Evolutionary conservation across 2,888 invertebrate species (phyloP).

Genomic region (Cephus pulcher): DNA sequence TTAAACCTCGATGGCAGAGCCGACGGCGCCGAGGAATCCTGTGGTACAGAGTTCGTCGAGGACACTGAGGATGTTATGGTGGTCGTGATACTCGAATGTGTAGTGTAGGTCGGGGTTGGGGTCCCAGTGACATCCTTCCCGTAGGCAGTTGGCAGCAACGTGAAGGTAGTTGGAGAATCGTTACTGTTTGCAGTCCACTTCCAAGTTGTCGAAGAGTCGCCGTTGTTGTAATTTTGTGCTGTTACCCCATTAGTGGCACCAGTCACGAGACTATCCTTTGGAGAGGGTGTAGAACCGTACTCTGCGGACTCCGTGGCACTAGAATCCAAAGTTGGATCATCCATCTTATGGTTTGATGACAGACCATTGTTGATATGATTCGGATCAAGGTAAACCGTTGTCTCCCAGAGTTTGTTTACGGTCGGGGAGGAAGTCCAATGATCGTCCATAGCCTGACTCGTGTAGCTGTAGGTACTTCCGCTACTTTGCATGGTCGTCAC

Average conservation of each 20-base stretch:
- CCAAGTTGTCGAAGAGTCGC: slow-evolving; percentile 45
- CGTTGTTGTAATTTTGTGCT: slow-evolving; percentile 51
- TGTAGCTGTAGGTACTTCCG: slow-evolving; percentile 2
- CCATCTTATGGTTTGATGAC: slow-evolving; percentile 61
- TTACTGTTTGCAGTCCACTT: slow-evolving; percentile 51
- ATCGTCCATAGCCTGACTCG: slow-evolving; percentile 37
- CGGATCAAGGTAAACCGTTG: slow-evolving; percentile 78
- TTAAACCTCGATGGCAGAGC: slow-evolving; percentile 67
- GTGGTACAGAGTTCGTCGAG: slow-evolving; percentile 35
- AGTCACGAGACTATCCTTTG: slow-evolving; percentile 37
- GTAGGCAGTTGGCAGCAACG: slow-evolving; percentile 51
- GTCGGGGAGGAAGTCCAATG: slow-evolving; percentile 69
- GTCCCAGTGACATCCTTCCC: slow-evolving; percentile 48
- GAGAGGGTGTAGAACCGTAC: slow-evolving; percentile 33
- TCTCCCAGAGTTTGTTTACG: slow-evolving; percentile 74
- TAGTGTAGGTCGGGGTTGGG: slow-evolving; percentile 51
- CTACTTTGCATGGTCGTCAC: slow-evolving; percentile 30
- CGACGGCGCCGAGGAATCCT: slow-evolving; percentile 33
- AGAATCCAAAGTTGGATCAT: slow-evolving; percentile 53
- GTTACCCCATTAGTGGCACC: slow-evolving; percentile 54
- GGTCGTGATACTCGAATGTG: slow-evolving; percentile 54
- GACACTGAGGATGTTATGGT: slow-evolving; percentile 55
- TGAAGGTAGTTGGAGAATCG: slow-evolving; percentile 59
- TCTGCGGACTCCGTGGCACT: slow-evolving; percentile 38
- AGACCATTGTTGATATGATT: slow-evolving; percentile 78